Conservation (phyloP, 2,797 vertebrate species). For the Lagocephalus sceleratus region DNA sequence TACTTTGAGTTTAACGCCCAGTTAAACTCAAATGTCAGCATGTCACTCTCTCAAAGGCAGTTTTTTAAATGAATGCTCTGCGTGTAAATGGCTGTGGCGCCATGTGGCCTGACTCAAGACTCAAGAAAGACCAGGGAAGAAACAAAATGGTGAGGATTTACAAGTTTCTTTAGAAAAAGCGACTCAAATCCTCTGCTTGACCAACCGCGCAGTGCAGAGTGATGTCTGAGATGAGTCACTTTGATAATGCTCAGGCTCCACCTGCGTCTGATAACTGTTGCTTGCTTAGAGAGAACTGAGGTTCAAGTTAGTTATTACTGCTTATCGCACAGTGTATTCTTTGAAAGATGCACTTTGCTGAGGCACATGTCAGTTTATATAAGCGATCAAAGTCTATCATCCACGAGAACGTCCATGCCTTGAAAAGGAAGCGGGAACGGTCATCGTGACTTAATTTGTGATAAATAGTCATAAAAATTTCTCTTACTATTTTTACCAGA, state of each 20-base stretch:
- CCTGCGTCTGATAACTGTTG: slow-evolving; percentile 33
- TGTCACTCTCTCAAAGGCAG: too few species aligned
- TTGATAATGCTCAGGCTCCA: slow-evolving; percentile 30
- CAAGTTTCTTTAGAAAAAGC: too few species aligned
- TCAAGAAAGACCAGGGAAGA: too few species aligned
- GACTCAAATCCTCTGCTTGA: too few species aligned
- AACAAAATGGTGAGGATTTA: too few species aligned
- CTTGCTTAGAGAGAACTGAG: slow-evolving; percentile 21
- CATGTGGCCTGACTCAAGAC: too few species aligned
- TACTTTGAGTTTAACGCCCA: too few species aligned
- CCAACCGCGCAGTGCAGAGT: slow-evolving; percentile 11
- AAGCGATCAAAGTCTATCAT: not conserved
- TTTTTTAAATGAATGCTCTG: too few species aligned
- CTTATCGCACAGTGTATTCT: slow-evolving; percentile 6
- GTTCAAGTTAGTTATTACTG: slow-evolving; percentile 1
- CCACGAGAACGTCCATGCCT: not conserved
- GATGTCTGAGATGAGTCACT: slow-evolving; percentile 40
- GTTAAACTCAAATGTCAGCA: too few species aligned
- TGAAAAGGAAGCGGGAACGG: slow-evolving; percentile 5
- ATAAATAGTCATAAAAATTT: not conserved
- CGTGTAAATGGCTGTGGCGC: too few species aligned
- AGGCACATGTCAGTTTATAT: slow-evolving; percentile 1
- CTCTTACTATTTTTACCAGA: not conserved
- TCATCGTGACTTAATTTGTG: too few species aligned
- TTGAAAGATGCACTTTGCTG: not conserved